A percentile compares a stretch with the other conserved stretches of the same genome.
Evolutionary conservation across 1,140 invertebrate species (phyloP).

Genomic region (Diabrotica virgifera): DNA sequence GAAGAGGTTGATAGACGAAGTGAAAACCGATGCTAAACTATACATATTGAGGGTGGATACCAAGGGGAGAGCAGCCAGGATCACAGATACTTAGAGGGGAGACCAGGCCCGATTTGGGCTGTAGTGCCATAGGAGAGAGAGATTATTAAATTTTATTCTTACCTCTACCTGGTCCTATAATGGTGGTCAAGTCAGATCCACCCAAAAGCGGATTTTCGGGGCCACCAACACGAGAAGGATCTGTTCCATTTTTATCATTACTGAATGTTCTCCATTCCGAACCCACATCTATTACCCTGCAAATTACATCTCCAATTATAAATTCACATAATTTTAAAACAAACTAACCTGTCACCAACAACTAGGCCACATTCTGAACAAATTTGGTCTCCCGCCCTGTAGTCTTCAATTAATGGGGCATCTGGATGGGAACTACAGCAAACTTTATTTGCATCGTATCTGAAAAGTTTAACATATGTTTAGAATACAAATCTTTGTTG

Average conservation of each 20-base stretch:
- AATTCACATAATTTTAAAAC: slow-evolving; percentile 4
- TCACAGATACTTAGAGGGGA: too few relatives aligned
- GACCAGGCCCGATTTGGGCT: too few relatives aligned
- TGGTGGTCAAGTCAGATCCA: slow-evolving; percentile 95
- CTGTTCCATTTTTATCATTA: slow-evolving; percentile 94
- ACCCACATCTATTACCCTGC: slow-evolving; percentile 98
- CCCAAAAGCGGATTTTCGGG: slow-evolving; percentile 94
- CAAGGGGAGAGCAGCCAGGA: too few relatives aligned
- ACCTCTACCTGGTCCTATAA: slow-evolving; percentile 87
- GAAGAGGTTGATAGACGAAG: too few relatives aligned
- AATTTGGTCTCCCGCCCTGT: slow-evolving; percentile 97
- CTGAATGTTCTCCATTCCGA: slow-evolving; percentile 99
- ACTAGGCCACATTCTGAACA: slow-evolving; percentile 98
- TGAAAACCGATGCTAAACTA: too few relatives aligned
- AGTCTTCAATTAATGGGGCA: slow-evolving; percentile 94
- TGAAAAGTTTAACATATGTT: slow-evolving; percentile 41
- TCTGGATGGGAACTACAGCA: slow-evolving; percentile 94
- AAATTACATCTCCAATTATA: background rate
- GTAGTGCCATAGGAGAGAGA: too few relatives aligned
- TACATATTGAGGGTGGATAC: too few relatives aligned
- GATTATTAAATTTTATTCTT: background rate
- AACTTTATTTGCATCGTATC: slow-evolving; percentile 72
- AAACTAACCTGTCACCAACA: slow-evolving; percentile 88
- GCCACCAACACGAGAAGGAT: slow-evolving; percentile 98
- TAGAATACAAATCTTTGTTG: too few relatives aligned